phyloP scores from a whole-genome alignment of 2,797 vertebrate species.

The Siniperca undulata region DNA sequence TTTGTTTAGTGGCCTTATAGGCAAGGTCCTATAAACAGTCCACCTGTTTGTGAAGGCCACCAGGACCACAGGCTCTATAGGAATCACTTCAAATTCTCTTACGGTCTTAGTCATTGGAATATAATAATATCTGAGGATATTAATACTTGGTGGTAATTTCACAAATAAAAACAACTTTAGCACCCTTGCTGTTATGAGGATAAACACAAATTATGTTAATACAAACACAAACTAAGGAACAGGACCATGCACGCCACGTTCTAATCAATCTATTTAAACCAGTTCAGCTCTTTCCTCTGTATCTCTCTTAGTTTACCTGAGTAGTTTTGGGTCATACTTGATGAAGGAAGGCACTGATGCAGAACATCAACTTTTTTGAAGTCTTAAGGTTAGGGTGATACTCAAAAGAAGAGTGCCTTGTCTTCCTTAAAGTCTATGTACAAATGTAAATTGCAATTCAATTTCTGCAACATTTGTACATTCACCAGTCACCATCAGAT shows the following conservation, averaged over 20 bases:
- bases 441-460: not conserved
- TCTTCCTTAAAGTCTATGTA: not conserved
- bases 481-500: not conserved
- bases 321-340: too few species aligned
- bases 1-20: not conserved
- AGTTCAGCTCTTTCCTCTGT: not conserved
- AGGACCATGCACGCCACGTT: not conserved
- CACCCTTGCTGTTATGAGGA: not conserved
- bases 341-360: too few species aligned
- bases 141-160: not conserved
- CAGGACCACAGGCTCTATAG: too few species aligned
- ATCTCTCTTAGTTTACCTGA: not conserved
- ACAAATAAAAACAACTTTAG: not conserved
- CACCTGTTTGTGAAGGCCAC: not conserved
- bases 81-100: not conserved
- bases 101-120: not conserved
- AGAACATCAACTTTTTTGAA: too few species aligned
- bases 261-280: not conserved
- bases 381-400: too few species aligned
- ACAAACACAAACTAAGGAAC: not conserved
- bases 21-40: not conserved
- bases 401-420: not conserved
- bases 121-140: too few species aligned
- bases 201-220: not conserved
- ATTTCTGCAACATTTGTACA: not conserved